Percentiles rank a stretch among this genome's conserved stretches.
Evolutionary conservation across 2,888 invertebrate species (phyloP).

Genomic region (Ptilodon capucinus): DNA sequence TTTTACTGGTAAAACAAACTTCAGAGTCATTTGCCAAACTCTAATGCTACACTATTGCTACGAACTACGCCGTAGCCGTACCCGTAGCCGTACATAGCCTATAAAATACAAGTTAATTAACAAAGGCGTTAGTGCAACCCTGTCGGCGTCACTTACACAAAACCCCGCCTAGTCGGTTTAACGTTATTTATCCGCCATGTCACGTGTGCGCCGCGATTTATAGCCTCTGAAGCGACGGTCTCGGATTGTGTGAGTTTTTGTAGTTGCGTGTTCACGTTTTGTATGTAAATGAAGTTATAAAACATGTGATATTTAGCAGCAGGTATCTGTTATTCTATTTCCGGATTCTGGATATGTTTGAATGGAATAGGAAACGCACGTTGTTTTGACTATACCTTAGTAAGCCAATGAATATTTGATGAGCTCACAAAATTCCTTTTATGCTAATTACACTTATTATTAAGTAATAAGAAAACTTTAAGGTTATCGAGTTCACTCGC

Average conservation of each 20-base stretch:
- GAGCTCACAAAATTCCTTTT: too few relatives aligned
- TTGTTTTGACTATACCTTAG: too few relatives aligned
- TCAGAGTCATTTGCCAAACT: neutral
- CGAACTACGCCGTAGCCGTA: neutral
- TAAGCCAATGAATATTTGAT: too few relatives aligned
- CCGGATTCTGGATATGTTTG: too few relatives aligned
- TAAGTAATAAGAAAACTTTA: neutral
- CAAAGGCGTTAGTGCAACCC: conserved; percentile 19
- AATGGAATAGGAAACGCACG: too few relatives aligned
- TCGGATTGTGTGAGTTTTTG: neutral
- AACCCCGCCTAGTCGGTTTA: conserved; percentile 17
- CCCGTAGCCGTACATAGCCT: conserved; percentile 6
- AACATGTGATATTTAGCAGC: neutral
- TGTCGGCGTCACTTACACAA: conserved; percentile 17
- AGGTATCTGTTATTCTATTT: too few relatives aligned
- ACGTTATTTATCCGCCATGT: conserved; percentile 39
- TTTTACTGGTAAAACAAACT: too few relatives aligned
- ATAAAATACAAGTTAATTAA: conserved; percentile 29
- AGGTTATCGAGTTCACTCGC: neutral
- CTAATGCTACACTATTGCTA: neutral
- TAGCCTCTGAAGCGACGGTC: conserved; percentile 10
- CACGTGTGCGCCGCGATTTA: conserved; percentile 50
- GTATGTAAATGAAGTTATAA: neutral
- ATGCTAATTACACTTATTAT: too few relatives aligned
- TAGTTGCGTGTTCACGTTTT: neutral